These are phyloP conservation scores for Alouatta palliata DNA, from an alignment of 2,113 vertebrate genomes.

Conservation along the genomic window DNA sequence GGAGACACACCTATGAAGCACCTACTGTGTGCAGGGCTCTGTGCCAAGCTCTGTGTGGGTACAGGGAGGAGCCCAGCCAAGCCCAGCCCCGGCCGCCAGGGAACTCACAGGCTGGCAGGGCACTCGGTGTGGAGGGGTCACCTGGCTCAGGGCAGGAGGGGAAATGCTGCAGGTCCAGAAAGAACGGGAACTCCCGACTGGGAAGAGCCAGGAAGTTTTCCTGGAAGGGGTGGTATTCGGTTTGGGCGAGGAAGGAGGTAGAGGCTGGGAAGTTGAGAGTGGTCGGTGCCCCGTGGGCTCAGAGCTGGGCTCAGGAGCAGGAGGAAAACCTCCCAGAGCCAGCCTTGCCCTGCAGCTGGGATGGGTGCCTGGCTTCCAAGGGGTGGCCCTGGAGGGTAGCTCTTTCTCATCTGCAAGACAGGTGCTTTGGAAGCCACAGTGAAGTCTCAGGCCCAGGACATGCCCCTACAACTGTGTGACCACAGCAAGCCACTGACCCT, in stretches of 20 bases:
- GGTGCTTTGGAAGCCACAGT: background rate
- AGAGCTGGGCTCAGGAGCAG: background rate
- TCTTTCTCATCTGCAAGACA: accelerated
- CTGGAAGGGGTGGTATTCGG: background rate
- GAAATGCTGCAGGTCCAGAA: accelerated
- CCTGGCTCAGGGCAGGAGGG: background rate
- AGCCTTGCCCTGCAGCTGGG: no score
- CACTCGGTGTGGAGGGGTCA: accelerated
- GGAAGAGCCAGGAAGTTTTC: background rate
- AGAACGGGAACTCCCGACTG: no score
- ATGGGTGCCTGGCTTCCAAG: accelerated
- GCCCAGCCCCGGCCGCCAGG: accelerated
- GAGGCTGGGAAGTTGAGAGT: background rate
- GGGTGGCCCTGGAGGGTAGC: background rate
- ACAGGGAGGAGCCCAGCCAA: no score
- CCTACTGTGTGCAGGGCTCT: background rate
- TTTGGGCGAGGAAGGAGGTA: background rate
- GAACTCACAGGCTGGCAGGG: background rate
- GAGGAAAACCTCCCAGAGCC: accelerated
- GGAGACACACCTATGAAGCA: accelerated
- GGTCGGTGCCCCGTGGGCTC: accelerated
- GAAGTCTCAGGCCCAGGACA: background rate
- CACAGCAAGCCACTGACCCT: accelerated
- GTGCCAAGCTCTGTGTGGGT: accelerated
- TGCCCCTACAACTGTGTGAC: accelerated